These are phyloP conservation scores for Andrena cerasifolii DNA, from an alignment of 1,140 invertebrate species.

Conservation along the genomic window DNA sequence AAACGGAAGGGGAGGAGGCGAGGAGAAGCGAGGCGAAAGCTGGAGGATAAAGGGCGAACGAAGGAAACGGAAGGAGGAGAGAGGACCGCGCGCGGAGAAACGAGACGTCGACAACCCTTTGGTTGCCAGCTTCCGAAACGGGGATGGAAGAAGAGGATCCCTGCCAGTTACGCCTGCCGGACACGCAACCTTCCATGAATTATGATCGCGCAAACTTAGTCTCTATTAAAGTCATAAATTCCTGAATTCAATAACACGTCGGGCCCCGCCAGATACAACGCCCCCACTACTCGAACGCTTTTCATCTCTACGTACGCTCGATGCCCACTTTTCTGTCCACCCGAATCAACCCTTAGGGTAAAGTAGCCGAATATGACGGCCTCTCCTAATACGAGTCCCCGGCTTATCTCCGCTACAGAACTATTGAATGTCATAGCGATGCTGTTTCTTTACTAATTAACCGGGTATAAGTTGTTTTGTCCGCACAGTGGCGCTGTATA, in stretches of 20 bases:
- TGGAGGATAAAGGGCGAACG: neutral
- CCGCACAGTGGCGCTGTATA: no score
- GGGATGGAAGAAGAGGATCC: slow-evolving; percentile 11
- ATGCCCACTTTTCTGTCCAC: no score
- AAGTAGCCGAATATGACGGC: no score
- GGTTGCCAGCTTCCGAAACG: slow-evolving; percentile 2
- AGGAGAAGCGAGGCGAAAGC: neutral
- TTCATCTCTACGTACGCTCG: no score
- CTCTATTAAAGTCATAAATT: slow-evolving; percentile 79
- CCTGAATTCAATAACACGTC: slow-evolving; percentile 73
- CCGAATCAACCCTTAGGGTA: no score
- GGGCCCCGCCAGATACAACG: slow-evolving; percentile 39
- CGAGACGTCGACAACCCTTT: slow-evolving; percentile 21
- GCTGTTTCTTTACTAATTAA: no score
- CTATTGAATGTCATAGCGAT: no score
- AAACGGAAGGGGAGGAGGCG: slow-evolving; percentile 2
- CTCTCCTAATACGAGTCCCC: no score
- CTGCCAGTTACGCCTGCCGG: slow-evolving; percentile 69
- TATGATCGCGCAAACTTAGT: slow-evolving; percentile 72
- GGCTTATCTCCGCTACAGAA: no score
- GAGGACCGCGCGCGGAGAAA: neutral
- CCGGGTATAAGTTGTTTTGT: no score
- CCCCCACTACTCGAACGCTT: no score
- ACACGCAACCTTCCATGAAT: slow-evolving; percentile 74
- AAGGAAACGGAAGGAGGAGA: neutral